Base-by-base conservation (phyloP, 2,888 invertebrate genomes). In the Hypselothyrea guttata region DNA sequence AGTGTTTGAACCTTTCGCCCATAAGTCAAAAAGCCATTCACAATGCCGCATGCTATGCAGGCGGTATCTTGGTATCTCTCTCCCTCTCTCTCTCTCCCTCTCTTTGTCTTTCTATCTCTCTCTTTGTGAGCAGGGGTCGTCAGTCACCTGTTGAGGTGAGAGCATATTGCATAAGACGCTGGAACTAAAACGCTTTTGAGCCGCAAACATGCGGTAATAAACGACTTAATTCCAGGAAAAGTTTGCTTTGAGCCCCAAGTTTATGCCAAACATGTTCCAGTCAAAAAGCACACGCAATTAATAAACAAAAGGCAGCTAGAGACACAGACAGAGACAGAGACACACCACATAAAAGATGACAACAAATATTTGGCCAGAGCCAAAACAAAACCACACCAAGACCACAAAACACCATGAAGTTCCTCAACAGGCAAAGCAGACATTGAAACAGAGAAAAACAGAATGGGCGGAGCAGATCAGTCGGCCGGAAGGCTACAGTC, bases 341-440 rank as follows among this genome's bases (percentile, higher is more conserved):
- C n/a, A 45, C 30, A 37, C 41, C 28, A 59, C 35, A 57, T 51
- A n/a, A 58, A 63, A 72, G 65, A 65, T 63, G 65, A 63, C 68
- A 54, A 42, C 74, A 77, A 77, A 77, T 84, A 77, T 77, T 77
- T 84, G 83, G 53, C 51, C 54, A 64, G 38, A 60, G 41, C 40
- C 69, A 63, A 30, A 37, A 31, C 31, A 27, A 40, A 46, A 53
- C 34, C 38, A 40, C 56, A 63, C 64, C 48, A 69, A 52, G n/a
- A n/a, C n/a, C 30, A 57, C 31, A 33, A 34, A 48, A 35, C 33
- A 2, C 60, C 64, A 44, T 44, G 35, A 63, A 53, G 53, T 53
- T 54, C 18, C 59, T 9, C 18, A 58, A 34, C 35, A 38, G 8
- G 8, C 15, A 31, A 9, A 44, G 31, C 16, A 9, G 8, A 12